Conservation (phyloP, 1,140 invertebrate species). For the Trichogramma pretiosum region DNA sequence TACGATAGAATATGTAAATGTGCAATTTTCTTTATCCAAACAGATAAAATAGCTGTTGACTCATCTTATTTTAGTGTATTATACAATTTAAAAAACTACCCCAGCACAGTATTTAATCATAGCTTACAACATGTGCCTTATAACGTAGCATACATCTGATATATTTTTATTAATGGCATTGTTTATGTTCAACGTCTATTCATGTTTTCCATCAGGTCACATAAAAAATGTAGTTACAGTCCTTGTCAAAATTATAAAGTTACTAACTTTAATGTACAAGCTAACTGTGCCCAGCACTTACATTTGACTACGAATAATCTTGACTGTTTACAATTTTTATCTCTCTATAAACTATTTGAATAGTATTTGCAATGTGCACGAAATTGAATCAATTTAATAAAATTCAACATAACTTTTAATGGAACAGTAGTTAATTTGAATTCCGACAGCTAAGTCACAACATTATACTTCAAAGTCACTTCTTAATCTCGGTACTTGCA, state of each 20-base stretch:
- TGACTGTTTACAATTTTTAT: background rate
- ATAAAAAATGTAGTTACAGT: constrained; percentile 4
- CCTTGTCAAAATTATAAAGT: background rate
- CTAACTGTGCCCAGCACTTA: constrained; percentile 10
- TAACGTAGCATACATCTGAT: constrained; percentile 2
- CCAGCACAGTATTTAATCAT: constrained; percentile 1
- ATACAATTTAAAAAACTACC: constrained; percentile 10
- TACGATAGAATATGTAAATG: too few relatives aligned
- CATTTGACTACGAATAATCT: constrained; percentile 8
- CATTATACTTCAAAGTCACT: too few relatives aligned
- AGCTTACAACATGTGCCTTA: too few relatives aligned
- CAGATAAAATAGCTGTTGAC: too few relatives aligned
- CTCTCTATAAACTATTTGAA: background rate
- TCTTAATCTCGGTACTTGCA: too few relatives aligned
- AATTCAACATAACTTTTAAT: too few relatives aligned
- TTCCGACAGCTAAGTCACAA: too few relatives aligned
- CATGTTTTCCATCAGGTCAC: background rate
- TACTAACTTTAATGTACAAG: background rate
- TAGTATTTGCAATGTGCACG: too few relatives aligned
- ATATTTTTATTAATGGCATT: constrained; percentile 9
- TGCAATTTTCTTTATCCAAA: too few relatives aligned
- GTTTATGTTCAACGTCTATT: background rate
- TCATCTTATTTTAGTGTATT: too few relatives aligned
- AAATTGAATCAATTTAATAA: too few relatives aligned
- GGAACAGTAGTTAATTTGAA: too few relatives aligned